Percentiles rank a stretch among this genome's conserved stretches.
Conservation (phyloP, 1,140 invertebrate genomes). For the Chrysomallon squamiferum region DNA sequence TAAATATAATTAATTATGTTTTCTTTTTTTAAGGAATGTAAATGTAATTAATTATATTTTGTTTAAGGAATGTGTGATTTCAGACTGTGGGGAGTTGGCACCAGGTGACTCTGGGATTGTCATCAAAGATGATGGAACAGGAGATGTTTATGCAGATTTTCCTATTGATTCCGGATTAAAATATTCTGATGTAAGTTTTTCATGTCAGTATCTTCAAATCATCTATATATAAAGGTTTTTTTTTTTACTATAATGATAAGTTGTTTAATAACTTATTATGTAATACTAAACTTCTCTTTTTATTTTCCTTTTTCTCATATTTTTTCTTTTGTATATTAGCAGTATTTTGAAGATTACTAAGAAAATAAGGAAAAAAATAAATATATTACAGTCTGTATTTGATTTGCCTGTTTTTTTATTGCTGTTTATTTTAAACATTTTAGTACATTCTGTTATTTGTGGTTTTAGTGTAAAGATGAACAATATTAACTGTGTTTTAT, state of each 20-base stretch:
- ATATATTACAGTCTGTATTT: no score
- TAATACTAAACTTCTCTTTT: neutral
- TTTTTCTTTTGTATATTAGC: no score
- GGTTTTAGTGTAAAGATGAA: no score
- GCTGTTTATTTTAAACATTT: no score
- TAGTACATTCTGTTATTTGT: no score
- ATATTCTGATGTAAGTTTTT: slow-evolving; percentile 32
- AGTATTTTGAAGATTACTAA: no score
- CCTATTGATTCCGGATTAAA: slow-evolving; percentile 39
- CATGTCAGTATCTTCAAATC: neutral
- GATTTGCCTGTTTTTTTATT: no score
- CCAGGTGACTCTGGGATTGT: slow-evolving; percentile 35
- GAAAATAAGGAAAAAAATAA: no score
- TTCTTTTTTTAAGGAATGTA: no score
- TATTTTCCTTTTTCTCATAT: neutral
- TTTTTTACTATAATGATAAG: neutral
- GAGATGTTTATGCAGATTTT: slow-evolving; percentile 41
- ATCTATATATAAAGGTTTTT: neutral
- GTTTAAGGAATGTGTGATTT: slow-evolving; percentile 48
- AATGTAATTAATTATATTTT: no score
- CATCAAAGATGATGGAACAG: slow-evolving; percentile 36
- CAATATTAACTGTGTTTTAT: no score
- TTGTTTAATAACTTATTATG: neutral
- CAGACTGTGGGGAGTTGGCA: slow-evolving; percentile 48
- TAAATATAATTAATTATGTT: no score